Evolutionary conservation across 2,113 vertebrate species (phyloP).

Genomic region (Spermophilus dauricus): DNA sequence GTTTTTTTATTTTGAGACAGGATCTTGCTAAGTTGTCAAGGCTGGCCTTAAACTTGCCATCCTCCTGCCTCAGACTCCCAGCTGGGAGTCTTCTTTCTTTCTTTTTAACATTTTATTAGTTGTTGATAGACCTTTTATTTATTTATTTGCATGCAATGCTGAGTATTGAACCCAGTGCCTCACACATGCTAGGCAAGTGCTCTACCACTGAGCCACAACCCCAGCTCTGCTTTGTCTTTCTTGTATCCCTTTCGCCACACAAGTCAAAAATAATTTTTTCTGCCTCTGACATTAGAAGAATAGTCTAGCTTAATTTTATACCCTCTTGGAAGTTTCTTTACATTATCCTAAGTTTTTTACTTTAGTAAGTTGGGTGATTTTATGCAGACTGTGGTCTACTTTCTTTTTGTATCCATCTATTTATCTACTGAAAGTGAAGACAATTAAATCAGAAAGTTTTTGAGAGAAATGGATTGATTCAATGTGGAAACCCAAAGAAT

Average conservation of each 20-base stretch:
- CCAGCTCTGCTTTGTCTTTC: neutral
- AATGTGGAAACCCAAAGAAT: neutral
- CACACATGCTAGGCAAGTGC: too few species aligned
- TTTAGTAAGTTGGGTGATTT: slow-evolving; percentile 56
- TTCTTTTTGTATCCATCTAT: slow-evolving; percentile 9
- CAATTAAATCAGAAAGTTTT: slow-evolving; percentile 26
- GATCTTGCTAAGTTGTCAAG: too few species aligned
- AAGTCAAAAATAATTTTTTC: neutral
- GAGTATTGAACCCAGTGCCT: too few species aligned
- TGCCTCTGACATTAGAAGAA: neutral
- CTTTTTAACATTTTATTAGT: too few species aligned
- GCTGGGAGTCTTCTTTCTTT: too few species aligned
- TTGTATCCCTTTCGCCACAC: neutral
- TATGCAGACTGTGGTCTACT: neutral
- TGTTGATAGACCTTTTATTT: too few species aligned
- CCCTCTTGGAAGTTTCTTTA: slow-evolving; percentile 31
- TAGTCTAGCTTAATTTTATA: slow-evolving; percentile 12
- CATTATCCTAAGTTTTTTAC: neutral
- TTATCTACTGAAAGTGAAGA: slow-evolving; percentile 42
- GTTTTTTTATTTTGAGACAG: too few species aligned
- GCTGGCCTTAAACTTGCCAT: too few species aligned
- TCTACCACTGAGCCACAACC: too few species aligned
- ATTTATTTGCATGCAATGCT: too few species aligned
- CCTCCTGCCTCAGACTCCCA: too few species aligned
- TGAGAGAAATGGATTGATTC: neutral